Percentiles rank a stretch among this genome's conserved stretches.
Conservation (phyloP, 2,888 invertebrate species). For the Thelaira solivaga region DNA sequence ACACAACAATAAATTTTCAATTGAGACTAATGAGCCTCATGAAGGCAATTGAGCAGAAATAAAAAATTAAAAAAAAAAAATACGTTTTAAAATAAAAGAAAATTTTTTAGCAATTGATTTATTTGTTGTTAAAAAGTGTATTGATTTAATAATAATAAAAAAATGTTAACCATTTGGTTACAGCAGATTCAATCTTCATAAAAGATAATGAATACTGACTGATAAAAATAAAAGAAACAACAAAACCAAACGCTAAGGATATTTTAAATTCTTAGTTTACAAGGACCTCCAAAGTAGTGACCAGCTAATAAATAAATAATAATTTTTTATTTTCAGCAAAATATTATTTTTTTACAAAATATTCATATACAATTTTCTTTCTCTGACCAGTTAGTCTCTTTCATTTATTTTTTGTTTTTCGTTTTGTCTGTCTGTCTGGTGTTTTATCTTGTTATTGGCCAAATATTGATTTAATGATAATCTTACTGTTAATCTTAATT, state of each 20-base stretch:
- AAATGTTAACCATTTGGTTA: not conserved
- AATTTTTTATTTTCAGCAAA: too few species aligned
- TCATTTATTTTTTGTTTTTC: not conserved
- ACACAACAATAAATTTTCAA: constrained; percentile 44
- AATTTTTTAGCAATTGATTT: constrained; percentile 33
- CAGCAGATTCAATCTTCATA: not conserved
- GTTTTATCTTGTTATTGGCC: constrained; percentile 56
- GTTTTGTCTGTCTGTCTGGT: constrained; percentile 21
- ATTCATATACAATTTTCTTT: too few species aligned
- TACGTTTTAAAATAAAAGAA: too few species aligned
- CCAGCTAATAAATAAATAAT: not conserved
- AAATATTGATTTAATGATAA: constrained; percentile 61
- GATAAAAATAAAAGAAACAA: too few species aligned
- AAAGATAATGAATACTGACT: constrained; percentile 20
- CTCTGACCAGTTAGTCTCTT: not conserved
- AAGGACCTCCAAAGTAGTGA: constrained; percentile 18
- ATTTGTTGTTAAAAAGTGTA: constrained; percentile 13
- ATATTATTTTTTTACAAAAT: too few species aligned
- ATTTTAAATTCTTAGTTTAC: not conserved
- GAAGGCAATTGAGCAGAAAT: constrained; percentile 65
- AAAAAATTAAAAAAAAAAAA: not conserved
- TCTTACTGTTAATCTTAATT: constrained; percentile 61
- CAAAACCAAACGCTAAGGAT: not conserved
- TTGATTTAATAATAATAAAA: not conserved
- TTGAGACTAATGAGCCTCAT: constrained; percentile 64